A percentile compares a stretch with the other conserved stretches of the same genome.
phyloP scores from a whole-genome alignment of 2,113 vertebrate genomes.

The Tiliqua scincoides region DNA sequence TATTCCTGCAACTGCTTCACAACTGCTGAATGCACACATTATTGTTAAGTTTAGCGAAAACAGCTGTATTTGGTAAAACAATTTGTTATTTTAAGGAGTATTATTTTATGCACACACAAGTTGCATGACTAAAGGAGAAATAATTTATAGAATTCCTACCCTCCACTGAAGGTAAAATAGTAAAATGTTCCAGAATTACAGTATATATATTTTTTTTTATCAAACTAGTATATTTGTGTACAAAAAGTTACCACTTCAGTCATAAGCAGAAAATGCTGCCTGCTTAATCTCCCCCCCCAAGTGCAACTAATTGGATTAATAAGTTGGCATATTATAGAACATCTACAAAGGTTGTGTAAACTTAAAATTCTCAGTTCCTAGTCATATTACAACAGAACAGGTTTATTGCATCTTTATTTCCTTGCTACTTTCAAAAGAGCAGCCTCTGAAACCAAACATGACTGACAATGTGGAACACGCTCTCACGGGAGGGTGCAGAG shows the following conservation, averaged over 20 bases:
- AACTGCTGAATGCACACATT: slow-evolving; percentile 13
- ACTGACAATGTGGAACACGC: slow-evolving; percentile 37
- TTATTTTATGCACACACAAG: slow-evolving; percentile 66
- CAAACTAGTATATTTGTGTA: slow-evolving; percentile 70
- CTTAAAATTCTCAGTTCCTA: slow-evolving; percentile 73
- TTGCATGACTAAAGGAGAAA: slow-evolving; percentile 70
- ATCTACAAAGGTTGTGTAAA: slow-evolving; percentile 76
- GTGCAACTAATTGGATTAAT: slow-evolving; percentile 64
- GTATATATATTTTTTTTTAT: slow-evolving; percentile 59
- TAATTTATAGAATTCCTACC: slow-evolving; percentile 72
- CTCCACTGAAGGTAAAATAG: slow-evolving; percentile 73
- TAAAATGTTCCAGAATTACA: slow-evolving; percentile 73
- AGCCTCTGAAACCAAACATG: slow-evolving; percentile 61
- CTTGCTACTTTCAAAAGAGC: slow-evolving; percentile 68
- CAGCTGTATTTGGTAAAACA: slow-evolving; percentile 65
- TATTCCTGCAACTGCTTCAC: background rate
- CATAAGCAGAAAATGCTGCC: slow-evolving; percentile 63
- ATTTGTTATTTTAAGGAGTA: slow-evolving; percentile 58
- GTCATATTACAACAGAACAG: slow-evolving; percentile 69
- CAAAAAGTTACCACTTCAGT: slow-evolving; percentile 68
- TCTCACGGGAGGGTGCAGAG: slow-evolving; percentile 33
- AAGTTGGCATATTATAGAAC: slow-evolving; percentile 73
- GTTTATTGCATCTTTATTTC: slow-evolving; percentile 70
- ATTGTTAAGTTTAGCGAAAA: slow-evolving; percentile 61
- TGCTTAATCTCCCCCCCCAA: slow-evolving; percentile 62